Evolutionary conservation across 2,113 vertebrate species (phyloP).

Genomic region (Ageneiosus marmoratus): DNA sequence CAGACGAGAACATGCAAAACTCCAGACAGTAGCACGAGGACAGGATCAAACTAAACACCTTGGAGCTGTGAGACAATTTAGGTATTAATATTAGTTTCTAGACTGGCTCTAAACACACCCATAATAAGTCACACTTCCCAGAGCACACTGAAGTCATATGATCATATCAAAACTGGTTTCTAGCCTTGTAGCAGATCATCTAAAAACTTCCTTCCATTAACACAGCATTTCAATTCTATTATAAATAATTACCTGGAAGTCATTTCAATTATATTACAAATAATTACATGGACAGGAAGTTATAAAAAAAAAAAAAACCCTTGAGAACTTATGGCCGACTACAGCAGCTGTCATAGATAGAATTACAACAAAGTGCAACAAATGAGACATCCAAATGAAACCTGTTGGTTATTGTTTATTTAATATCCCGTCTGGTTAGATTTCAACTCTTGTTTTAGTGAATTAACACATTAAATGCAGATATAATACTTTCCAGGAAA

Average conservation of each 20-base stretch:
- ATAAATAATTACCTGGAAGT: too few relatives aligned
- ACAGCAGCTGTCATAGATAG: neutral
- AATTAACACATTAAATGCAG: constrained; percentile 16
- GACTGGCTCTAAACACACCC: neutral
- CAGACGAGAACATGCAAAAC: neutral
- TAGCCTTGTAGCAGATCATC: neutral
- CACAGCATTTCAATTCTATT: neutral
- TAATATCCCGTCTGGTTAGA: constrained; percentile 22
- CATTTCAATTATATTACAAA: neutral
- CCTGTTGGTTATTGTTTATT: constrained; percentile 27
- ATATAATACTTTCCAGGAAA: constrained; percentile 15
- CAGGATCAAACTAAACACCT: neutral
- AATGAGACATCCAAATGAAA: neutral
- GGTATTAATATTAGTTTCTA: neutral
- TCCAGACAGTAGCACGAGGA: neutral
- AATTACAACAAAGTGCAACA: neutral
- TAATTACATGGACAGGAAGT: neutral
- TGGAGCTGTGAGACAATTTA: neutral
- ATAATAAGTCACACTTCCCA: neutral
- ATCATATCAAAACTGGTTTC: neutral
- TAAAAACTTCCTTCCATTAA: neutral
- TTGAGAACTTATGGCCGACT: neutral
- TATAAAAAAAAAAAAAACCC: neutral
- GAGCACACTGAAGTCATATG: neutral
- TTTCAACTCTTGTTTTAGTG: constrained; percentile 14